Percentiles rank a stretch among this genome's conserved stretches.
These are phyloP conservation scores for Glareola pratincola DNA, from an alignment of 2,113 vertebrate genomes.

Conservation along the genomic window DNA sequence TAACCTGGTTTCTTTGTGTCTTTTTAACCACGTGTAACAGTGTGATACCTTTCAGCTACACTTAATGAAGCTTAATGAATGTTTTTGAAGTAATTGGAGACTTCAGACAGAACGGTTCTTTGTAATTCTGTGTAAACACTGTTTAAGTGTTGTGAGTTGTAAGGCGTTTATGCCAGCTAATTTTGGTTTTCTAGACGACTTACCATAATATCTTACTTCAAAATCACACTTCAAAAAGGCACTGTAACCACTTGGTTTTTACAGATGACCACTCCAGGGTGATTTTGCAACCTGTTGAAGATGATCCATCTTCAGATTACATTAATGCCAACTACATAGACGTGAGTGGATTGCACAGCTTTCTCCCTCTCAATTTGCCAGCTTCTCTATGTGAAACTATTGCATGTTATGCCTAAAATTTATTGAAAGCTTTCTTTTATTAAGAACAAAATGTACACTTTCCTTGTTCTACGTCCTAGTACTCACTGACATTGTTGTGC, in stretches of 20 bases:
- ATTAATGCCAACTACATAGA: slow-evolving; percentile 99
- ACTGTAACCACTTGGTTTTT: slow-evolving; percentile 53
- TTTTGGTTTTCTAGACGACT: slow-evolving; percentile 2
- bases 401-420: slow-evolving; percentile 82
- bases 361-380: slow-evolving; percentile 59
- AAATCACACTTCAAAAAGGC: slow-evolving; percentile 17
- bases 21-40: background rate
- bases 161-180: background rate
- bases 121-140: background rate
- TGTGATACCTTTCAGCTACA: background rate
- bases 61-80: background rate
- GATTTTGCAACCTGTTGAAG: slow-evolving; percentile 96
- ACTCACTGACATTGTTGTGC: slow-evolving; percentile 94
- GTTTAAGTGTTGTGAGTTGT: background rate
- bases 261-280: slow-evolving; percentile 98
- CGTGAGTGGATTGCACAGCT: slow-evolving; percentile 89
- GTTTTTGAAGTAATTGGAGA: background rate
- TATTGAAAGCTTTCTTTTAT: slow-evolving; percentile 80
- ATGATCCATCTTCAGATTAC: slow-evolving; percentile 98
- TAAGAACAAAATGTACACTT: slow-evolving; percentile 85
- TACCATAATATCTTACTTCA: background rate
- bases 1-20: background rate
- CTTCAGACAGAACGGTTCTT: background rate
- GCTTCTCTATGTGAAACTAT: slow-evolving; percentile 82
- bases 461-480: slow-evolving; percentile 86